A percentile compares a stretch with the other conserved stretches of the same genome.
Conservation (phyloP, 2,888 invertebrate species). For the Orchestes rusci region DNA sequence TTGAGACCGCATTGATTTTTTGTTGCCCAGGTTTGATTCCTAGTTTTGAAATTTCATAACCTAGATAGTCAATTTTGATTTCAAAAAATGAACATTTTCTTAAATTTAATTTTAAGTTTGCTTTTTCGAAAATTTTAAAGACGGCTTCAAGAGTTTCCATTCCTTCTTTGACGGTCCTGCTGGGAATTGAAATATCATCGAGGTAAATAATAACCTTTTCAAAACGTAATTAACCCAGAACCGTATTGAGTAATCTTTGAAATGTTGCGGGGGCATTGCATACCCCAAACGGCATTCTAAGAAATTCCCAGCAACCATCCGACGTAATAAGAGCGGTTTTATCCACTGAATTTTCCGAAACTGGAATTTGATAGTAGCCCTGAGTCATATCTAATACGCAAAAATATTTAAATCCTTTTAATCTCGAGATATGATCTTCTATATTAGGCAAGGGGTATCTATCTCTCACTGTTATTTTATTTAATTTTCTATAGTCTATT, state of each 20-base stretch:
- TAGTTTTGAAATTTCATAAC: slow-evolving; percentile 29
- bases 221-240: not conserved
- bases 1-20: slow-evolving; percentile 29
- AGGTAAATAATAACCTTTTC: slow-evolving; percentile 29
- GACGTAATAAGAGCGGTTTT: slow-evolving; percentile 34
- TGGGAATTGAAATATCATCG: slow-evolving; percentile 33
- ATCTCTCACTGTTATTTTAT: slow-evolving; percentile 32
- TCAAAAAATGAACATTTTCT: slow-evolving; percentile 27
- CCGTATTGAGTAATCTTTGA: slow-evolving; percentile 26
- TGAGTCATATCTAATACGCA: slow-evolving; percentile 31
- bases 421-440: slow-evolving; percentile 30
- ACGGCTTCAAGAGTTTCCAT: slow-evolving; percentile 9
- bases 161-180: slow-evolving; percentile 8
- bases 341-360: slow-evolving; percentile 25
- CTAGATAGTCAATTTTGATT: slow-evolving; percentile 31
- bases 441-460: slow-evolving; percentile 33
- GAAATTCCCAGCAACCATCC: slow-evolving; percentile 33
- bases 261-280: slow-evolving; percentile 34
- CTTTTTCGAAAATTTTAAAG: slow-evolving; percentile 6
- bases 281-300: slow-evolving; percentile 35
- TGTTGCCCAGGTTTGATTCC: slow-evolving; percentile 30
- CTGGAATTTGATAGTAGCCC: slow-evolving; percentile 34
- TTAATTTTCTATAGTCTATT: slow-evolving; percentile 33
- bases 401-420: slow-evolving; percentile 25
- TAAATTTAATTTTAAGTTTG: slow-evolving; percentile 14